Evolutionary conservation across 2,113 vertebrate species (phyloP), one percentile per base, ranked within the genome.

Genomic region (Vimba vimba): DNA sequence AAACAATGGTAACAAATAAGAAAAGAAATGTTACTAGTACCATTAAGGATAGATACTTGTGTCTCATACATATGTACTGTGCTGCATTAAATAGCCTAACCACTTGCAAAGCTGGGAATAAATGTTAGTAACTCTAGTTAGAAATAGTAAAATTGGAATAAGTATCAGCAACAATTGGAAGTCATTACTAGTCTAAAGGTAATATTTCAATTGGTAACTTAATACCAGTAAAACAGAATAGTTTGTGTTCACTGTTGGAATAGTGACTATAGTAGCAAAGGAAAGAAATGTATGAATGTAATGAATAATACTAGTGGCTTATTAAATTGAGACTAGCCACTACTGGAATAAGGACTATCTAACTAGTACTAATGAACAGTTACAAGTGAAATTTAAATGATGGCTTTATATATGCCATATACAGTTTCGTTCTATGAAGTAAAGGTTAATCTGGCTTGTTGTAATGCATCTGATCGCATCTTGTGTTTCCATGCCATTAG

Each of bases 401-500:
- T 43, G 39, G 8, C 43, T 43, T 43, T 43, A 43, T 30, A 50
- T 52, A 27, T 8, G 15, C 36, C 33, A 2, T 10, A 45, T 21
- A 19, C 7, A 12, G 36, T 55, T 23, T 39, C 9, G 2, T 69
- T 69, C 64, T 7, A 75, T 85, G 45, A n/a, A 85, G 21, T 2
- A 66, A 27, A 15, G 43, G 23, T 59, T 19, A 1, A 15, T 43
- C n/a, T 59, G 12, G 39, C 13, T 60, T 83, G 7, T 75, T 47
- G 33, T 50, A 36, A n/a, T 15, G 25, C 21, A 21, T 52, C 11
- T 33, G 57, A 47, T 79, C 6, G 30, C 4, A 33, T 80, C 11
- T 71, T 25, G 66, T 66, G 68, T 27, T 13, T 52, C 4, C 27
- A 6, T 85, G 36, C 50, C 66, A 30, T 47, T 33, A 97, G 96